phyloP scores from a whole-genome alignment of 2,113 vertebrate genomes.

The Nesogale talazaci region DNA sequence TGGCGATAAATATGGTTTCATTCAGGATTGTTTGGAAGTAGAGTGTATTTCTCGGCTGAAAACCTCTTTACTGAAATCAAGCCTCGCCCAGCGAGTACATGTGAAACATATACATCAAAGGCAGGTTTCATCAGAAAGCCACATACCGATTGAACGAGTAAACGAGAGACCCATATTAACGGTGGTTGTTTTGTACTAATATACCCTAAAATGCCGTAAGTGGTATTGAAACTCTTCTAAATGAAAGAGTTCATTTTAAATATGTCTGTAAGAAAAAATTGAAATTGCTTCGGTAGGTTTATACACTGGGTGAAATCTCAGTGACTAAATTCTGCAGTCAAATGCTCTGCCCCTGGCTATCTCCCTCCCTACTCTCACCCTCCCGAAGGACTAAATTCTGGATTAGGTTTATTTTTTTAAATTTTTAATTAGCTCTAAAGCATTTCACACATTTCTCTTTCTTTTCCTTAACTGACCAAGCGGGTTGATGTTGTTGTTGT shows the following conservation, averaged over 20 bases:
- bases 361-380: too few relatives aligned
- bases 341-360: too few relatives aligned
- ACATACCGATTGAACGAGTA: conserved; percentile 45
- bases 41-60: conserved; percentile 3
- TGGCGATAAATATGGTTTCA: neutral
- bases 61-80: conserved; percentile 58
- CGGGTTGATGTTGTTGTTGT: neutral
- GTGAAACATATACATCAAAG: conserved; percentile 63
- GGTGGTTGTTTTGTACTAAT: conserved; percentile 29
- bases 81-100: conserved; percentile 71
- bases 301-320: too few relatives aligned
- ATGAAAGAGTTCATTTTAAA: neutral
- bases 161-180: conserved; percentile 11
- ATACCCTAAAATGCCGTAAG: neutral
- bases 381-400: neutral
- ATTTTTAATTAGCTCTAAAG: neutral
- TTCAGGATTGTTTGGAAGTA: neutral
- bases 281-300: conserved; percentile 5
- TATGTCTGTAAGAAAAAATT: conserved; percentile 28
- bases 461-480: conserved; percentile 29
- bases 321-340: neutral
- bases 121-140: conserved; percentile 44
- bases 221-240: conserved; percentile 19
- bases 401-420: neutral
- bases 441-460: neutral